phyloP scores from a whole-genome alignment of 2,797 vertebrate species.

The Anguilla pacifica region DNA sequence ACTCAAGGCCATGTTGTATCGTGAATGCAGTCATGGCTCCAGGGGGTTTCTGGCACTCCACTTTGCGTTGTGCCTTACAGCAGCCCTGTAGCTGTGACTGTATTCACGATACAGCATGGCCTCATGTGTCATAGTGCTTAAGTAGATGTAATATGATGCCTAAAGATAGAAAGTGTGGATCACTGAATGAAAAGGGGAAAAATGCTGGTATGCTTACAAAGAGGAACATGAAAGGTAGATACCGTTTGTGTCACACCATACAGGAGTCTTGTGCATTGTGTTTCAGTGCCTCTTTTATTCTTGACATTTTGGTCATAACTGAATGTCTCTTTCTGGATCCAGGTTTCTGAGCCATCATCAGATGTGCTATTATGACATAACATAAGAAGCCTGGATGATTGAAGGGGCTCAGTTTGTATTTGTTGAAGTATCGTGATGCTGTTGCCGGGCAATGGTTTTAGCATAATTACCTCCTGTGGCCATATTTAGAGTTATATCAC shows the following conservation, averaged over 20 bases:
- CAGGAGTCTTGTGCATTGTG: not conserved
- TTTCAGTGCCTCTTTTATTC: conserved; percentile 1
- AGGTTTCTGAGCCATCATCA: not conserved
- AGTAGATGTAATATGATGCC: not conserved
- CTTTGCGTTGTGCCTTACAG: too few relatives aligned
- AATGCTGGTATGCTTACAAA: not conserved
- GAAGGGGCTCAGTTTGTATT: not conserved
- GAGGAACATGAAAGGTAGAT: not conserved
- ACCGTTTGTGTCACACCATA: not conserved
- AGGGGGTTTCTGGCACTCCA: not conserved
- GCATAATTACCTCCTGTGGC: not conserved
- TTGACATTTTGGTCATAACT: conserved; percentile 9
- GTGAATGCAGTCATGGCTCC: too few relatives aligned
- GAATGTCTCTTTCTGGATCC: not conserved
- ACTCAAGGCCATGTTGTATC: too few relatives aligned
- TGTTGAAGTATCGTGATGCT: not conserved
- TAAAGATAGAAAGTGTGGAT: not conserved
- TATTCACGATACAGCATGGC: not conserved
- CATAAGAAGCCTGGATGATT: not conserved
- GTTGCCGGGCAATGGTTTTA: not conserved
- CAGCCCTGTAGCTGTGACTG: too few relatives aligned
- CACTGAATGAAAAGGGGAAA: not conserved
- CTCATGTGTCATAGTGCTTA: not conserved
- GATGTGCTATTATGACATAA: not conserved
- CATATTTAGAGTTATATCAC: not conserved